Evolutionary conservation across 2,888 invertebrate species (phyloP).

Genomic region (Pyrrhosoma nymphula): DNA sequence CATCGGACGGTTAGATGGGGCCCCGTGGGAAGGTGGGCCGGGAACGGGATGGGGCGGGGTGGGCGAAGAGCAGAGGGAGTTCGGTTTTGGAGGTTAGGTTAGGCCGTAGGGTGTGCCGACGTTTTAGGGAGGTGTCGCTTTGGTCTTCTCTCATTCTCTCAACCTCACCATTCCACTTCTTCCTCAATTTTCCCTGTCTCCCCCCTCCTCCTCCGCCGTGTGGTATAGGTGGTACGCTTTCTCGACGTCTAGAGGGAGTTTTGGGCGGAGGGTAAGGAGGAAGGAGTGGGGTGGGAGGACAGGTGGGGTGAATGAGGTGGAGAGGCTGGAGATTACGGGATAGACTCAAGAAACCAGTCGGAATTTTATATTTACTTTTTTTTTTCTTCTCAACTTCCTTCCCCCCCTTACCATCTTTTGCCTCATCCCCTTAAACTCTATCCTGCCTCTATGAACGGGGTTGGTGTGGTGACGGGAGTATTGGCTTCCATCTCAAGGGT

Average conservation of each 20-base stretch:
- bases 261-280: conserved; percentile 1
- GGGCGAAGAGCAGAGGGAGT: background rate
- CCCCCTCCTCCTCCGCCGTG: background rate
- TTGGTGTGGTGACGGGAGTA: too few relatives aligned
- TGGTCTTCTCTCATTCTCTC: conserved; percentile 21
- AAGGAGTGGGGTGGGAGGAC: background rate
- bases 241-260: conserved; percentile 42
- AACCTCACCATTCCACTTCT: background rate
- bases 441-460: background rate
- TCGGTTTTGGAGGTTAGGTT: conserved; percentile 48
- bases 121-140: conserved; percentile 63
- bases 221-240: conserved; percentile 36
- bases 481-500: too few relatives aligned
- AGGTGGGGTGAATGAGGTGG: conserved; percentile 24
- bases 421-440: background rate
- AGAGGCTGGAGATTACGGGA: conserved; percentile 58
- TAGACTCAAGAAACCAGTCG: conserved; percentile 65
- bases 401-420: background rate
- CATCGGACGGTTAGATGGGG: background rate
- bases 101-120: conserved; percentile 63
- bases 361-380: conserved; percentile 42
- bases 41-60: background rate
- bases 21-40: background rate
- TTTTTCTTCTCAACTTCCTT: background rate
- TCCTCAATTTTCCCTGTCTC: background rate